These are phyloP conservation scores for Brachirus orientalis DNA, from an alignment of 2,113 vertebrate genomes.

Conservation along the genomic window DNA sequence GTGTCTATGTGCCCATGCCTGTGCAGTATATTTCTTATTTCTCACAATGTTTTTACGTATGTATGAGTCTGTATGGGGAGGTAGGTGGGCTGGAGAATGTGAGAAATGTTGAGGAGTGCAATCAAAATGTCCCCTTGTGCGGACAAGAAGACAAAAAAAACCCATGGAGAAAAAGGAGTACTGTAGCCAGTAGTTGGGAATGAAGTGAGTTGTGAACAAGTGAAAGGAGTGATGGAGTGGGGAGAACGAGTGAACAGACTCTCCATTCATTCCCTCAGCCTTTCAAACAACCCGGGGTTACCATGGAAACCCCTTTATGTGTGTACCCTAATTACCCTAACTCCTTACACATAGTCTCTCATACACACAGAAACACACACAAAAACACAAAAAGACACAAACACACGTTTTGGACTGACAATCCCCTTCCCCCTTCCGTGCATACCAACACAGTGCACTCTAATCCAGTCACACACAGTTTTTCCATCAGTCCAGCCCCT, in stretches of 20 bases:
- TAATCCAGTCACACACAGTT: constrained; percentile 54
- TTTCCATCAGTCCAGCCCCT: constrained; percentile 16
- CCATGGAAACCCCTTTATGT: constrained; percentile 81
- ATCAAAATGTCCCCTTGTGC: constrained; percentile 73
- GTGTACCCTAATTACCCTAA: constrained; percentile 81
- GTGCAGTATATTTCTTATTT: background rate
- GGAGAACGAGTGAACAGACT: constrained; percentile 81
- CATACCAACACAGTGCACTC: constrained; percentile 72
- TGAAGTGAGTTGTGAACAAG: constrained; percentile 79
- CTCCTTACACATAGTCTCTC: constrained; percentile 74
- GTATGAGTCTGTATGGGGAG: constrained; percentile 18
- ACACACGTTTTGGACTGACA: constrained; percentile 69
- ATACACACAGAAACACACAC: constrained; percentile 59
- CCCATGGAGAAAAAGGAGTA: constrained; percentile 58
- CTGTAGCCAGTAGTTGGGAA: constrained; percentile 79
- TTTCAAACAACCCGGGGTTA: constrained; percentile 80
- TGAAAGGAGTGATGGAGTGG: constrained; percentile 79
- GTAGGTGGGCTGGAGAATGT: constrained; percentile 71
- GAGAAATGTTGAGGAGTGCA: constrained; percentile 73
- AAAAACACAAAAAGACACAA: constrained; percentile 54
- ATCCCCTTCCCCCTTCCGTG: constrained; percentile 70
- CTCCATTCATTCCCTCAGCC: constrained; percentile 79
- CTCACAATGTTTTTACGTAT: constrained; percentile 1
- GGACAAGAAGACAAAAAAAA: constrained; percentile 45
- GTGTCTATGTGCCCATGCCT: background rate